Conservation (phyloP, 2,888 invertebrate genomes). For the Rhopalosiphum nymphaeae region DNA sequence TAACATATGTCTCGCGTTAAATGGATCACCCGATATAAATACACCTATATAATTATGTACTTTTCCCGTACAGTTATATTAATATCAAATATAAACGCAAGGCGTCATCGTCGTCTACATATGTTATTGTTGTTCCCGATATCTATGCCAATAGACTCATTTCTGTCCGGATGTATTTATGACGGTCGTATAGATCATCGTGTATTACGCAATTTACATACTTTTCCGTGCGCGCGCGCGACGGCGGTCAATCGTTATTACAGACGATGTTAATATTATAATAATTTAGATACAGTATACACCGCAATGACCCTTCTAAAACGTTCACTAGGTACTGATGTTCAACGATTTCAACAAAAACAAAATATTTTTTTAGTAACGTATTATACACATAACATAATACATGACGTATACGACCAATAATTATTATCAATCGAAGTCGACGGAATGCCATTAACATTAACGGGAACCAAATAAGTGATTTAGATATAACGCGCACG, state of each 20-base stretch:
- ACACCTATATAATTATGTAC: not conserved
- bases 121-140: not conserved
- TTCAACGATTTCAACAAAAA: not conserved
- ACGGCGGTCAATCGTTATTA: not conserved
- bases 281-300: not conserved
- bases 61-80: not conserved
- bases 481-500: not conserved
- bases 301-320: conserved; percentile 8
- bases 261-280: not conserved
- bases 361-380: not conserved
- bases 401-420: not conserved
- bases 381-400: not conserved
- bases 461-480: not conserved
- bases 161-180: conserved; percentile 39
- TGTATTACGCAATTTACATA: conserved; percentile 13
- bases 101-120: not conserved
- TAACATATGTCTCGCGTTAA: too few relatives aligned
- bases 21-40: too few relatives aligned
- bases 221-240: conserved; percentile 2
- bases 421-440: not conserved
- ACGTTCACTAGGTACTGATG: not conserved
- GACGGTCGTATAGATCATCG: conserved; percentile 26
- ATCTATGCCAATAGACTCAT: conserved; percentile 1
- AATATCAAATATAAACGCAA: not conserved
- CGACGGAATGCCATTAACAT: not conserved